Evolutionary conservation across 2,888 invertebrate genomes (phyloP), one percentile per base, ranked within the genome.

Genomic region (Metacarcinus magister): DNA sequence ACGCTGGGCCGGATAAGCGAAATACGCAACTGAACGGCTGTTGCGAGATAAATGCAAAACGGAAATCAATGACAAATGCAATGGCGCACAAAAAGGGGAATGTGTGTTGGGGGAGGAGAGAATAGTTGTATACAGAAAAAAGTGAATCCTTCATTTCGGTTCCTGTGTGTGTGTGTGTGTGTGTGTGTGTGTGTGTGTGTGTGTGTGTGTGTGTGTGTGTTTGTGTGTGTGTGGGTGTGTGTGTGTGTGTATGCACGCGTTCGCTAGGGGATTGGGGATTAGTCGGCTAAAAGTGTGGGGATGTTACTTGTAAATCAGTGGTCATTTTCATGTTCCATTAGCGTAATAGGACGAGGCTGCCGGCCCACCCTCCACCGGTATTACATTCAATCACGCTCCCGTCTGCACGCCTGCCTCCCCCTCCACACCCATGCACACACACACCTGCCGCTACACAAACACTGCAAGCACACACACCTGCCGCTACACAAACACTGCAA

Each of bases 281-380:
- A 82, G 82, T 32, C 82, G 82, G 82, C 82, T 82, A 82, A 82
- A 82, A 82, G 82, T 82, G 82, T 82, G 44, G 93, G 75, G 93
- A 93, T 93, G 93, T 93, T 75, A 43, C 75, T 60, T 94, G 32
- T 87, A 94, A 94, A 94, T 94, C 94, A 94, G 54, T 94, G 94
- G 60, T 75, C 89, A 94, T 90, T 94, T 94, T 94, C 94, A 94
- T 90, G 94, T 94, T 94, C 90, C 94, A 94, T 94, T 94, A 94
- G 90, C 54, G 90, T 94, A 94, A 94, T 94, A 94, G 94, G 54
- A 48, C 43, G 60, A 90, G 54, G 94, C 94, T 94, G 87, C 94
- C 94, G 90, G 94, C 60, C 89, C 89, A 89, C 44, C 90, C 44
- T 43, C 28, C 23, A n/a, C 60, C 44, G 32, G 94, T 48, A 94